Conservation (phyloP, 2,888 invertebrate species). For the Crocallis elinguaria region DNA sequence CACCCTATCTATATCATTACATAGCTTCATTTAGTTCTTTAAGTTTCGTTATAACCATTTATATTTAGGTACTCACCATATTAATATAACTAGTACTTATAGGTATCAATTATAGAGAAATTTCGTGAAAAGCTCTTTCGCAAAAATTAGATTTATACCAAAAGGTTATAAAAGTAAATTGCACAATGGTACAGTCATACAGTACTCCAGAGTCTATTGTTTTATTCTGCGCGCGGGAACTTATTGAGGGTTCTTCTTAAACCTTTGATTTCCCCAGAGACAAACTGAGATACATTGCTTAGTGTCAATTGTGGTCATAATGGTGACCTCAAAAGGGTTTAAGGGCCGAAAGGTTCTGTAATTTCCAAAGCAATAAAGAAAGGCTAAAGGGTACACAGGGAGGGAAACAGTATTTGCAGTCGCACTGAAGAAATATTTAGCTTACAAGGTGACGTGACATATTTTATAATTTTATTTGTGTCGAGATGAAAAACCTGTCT, state of each 20-base stretch:
- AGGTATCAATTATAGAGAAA: too few species aligned
- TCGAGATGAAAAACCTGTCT: too few species aligned
- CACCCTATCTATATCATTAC: too few species aligned
- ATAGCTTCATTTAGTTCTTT: too few species aligned
- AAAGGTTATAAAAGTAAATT: too few species aligned
- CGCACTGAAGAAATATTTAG: neutral
- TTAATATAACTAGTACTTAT: too few species aligned
- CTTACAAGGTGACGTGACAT: neutral
- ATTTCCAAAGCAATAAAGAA: constrained; percentile 29
- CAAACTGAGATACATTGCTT: constrained; percentile 47
- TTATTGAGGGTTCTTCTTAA: constrained; percentile 49
- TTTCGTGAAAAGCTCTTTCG: too few species aligned
- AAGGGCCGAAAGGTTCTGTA: constrained; percentile 26
- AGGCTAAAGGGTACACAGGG: constrained; percentile 8
- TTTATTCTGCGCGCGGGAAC: constrained; percentile 46
- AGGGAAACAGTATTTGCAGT: constrained; percentile 6
- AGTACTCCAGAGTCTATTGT: constrained; percentile 23
- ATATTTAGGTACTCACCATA: too few species aligned
- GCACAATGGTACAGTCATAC: neutral
- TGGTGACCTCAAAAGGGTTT: constrained; percentile 40
- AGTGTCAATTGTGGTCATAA: constrained; percentile 54
- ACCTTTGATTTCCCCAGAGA: constrained; percentile 54
- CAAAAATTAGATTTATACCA: too few species aligned
- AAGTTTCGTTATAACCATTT: too few species aligned
- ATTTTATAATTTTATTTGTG: too few species aligned